Percentiles rank a stretch among this genome's conserved stretches.
These are phyloP conservation scores for Pogonocherus hispidulus DNA, from an alignment of 2,888 invertebrate genomes.

Conservation along the genomic window DNA sequence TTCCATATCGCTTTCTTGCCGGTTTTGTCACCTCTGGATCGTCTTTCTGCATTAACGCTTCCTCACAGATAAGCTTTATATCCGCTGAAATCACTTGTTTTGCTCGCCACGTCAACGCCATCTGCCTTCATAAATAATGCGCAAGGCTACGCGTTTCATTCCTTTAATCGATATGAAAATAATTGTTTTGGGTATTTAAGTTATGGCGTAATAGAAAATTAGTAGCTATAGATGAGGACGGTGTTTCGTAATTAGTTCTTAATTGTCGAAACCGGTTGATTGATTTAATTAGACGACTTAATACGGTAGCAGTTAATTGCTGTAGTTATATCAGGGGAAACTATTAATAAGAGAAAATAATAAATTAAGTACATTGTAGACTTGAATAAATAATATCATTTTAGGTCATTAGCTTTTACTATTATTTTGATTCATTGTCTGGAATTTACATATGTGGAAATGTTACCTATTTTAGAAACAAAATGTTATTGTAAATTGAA, in stretches of 20 bases:
- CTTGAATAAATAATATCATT: too few relatives aligned
- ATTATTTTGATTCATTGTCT: too few relatives aligned
- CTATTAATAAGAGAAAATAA: too few relatives aligned
- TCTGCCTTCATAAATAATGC: constrained; percentile 30
- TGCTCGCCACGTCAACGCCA: constrained; percentile 31
- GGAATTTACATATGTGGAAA: too few relatives aligned
- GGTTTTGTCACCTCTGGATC: constrained; percentile 58
- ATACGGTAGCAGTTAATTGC: too few relatives aligned
- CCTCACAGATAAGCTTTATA: constrained; percentile 52
- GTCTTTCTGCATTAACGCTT: constrained; percentile 56
- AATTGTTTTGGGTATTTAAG: constrained; percentile 20
- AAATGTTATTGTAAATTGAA: too few relatives aligned
- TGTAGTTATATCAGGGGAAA: too few relatives aligned
- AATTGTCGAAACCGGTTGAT: too few relatives aligned
- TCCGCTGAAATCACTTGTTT: constrained; percentile 38
- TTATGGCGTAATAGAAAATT: not conserved
- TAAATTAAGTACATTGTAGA: too few relatives aligned
- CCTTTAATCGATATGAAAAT: constrained; percentile 23
- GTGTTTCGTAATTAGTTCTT: not conserved
- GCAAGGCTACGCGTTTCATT: constrained; percentile 23
- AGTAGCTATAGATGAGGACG: not conserved
- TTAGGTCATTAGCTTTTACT: too few relatives aligned
- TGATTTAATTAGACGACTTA: too few relatives aligned
- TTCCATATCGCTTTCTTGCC: constrained; percentile 57
- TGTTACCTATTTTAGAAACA: too few relatives aligned